Percentiles rank a stretch among this genome's conserved stretches.
These are phyloP conservation scores for Oreochromis spilurus DNA, from an alignment of 2,113 vertebrate species.

Conservation along the genomic window DNA sequence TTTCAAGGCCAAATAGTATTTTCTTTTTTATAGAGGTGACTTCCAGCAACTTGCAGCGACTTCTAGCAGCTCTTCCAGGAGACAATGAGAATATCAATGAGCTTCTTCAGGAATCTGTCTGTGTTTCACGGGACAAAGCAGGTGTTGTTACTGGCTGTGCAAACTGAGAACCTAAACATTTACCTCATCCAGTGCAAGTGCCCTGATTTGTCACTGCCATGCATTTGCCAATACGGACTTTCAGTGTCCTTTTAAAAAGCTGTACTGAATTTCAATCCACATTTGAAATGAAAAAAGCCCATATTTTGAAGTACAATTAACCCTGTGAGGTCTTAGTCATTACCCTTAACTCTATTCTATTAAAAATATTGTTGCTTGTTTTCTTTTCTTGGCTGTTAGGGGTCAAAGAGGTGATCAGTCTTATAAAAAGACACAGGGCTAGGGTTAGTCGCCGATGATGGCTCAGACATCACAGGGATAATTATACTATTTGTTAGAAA, in stretches of 20 bases:
- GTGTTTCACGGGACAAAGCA: not conserved
- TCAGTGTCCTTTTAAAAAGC: not conserved
- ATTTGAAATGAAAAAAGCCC: not conserved
- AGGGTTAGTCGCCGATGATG: not conserved
- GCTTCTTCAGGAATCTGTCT: not conserved
- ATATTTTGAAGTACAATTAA: not conserved
- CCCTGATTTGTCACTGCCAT: not conserved
- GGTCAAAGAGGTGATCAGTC: not conserved
- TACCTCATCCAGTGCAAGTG: not conserved
- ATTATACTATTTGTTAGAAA: not conserved
- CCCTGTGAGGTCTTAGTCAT: not conserved
- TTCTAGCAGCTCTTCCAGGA: not conserved
- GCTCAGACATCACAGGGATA: not conserved
- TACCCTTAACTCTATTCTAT: not conserved
- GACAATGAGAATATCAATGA: not conserved
- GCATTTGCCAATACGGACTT: not conserved
- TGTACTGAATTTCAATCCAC: not conserved
- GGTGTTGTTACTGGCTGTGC: not conserved
- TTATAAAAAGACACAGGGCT: not conserved
- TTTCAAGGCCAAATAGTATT: not conserved
- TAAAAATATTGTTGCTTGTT: not conserved
- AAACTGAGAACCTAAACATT: not conserved
- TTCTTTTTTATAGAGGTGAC: not conserved
- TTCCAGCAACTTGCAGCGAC: not conserved
- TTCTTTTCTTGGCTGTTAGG: not conserved